Evolutionary conservation across 2,888 invertebrate species (phyloP).

Genomic region (Smittia aterrima): DNA sequence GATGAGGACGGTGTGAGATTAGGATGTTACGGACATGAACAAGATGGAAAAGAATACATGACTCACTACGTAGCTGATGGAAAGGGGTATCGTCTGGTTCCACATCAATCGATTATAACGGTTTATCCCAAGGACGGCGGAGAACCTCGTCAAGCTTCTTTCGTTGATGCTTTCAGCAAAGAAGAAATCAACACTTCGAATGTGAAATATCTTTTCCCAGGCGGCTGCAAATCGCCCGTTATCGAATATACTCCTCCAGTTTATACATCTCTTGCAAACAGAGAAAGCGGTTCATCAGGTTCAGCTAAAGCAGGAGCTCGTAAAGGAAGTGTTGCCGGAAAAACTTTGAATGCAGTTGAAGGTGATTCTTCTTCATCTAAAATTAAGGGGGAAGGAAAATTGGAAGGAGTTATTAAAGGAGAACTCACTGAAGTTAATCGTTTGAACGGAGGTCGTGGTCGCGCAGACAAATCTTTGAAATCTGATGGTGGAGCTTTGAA

Average conservation of each 20-base stretch:
- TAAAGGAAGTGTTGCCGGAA: no score
- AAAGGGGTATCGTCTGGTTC: conserved; percentile 28
- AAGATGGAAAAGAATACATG: conserved; percentile 10
- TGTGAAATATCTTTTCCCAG: conserved; percentile 22
- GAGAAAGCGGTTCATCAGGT: no score
- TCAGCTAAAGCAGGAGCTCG: no score
- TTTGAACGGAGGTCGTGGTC: no score
- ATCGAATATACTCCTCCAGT: no score
- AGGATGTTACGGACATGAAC: conserved; percentile 30
- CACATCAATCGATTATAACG: conserved; percentile 19
- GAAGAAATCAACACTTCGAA: conserved; percentile 5
- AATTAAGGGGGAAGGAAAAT: no score
- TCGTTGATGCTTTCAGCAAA: conserved; percentile 12
- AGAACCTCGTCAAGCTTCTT: conserved; percentile 20
- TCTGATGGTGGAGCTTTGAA: not conserved
- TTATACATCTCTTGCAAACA: no score
- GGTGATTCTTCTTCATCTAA: no score
- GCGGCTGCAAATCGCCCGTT: not conserved
- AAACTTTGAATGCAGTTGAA: no score
- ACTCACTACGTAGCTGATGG: conserved; percentile 32
- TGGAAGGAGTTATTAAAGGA: no score
- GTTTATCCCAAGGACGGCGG: conserved; percentile 8
- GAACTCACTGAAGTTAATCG: no score
- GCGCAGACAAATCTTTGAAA: not conserved
- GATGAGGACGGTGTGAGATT: conserved; percentile 27